These are phyloP conservation scores for Zaprionus taronus DNA, from an alignment of 1,140 invertebrate genomes.

Conservation along the genomic window DNA sequence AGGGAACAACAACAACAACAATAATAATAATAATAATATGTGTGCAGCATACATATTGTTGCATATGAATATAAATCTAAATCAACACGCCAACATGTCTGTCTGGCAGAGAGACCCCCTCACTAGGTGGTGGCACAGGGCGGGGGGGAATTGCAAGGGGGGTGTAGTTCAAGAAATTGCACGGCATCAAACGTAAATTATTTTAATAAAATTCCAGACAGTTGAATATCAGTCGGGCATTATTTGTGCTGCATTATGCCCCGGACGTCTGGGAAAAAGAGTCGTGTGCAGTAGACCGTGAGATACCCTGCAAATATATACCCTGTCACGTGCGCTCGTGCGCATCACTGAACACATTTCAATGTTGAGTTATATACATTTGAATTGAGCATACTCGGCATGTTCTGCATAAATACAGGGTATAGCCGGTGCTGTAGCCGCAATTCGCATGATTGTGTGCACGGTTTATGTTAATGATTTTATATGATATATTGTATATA, in stretches of 20 bases:
- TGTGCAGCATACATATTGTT: constrained; percentile 25
- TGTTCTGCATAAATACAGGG: background rate
- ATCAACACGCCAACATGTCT: constrained; percentile 40
- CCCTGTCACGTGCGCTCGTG: background rate
- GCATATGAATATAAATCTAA: constrained; percentile 56
- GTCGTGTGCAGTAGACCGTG: background rate
- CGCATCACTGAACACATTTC: background rate
- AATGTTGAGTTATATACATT: background rate
- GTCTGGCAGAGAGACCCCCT: background rate
- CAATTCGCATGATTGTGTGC: constrained; percentile 8
- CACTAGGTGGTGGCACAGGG: background rate
- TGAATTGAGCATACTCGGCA: background rate
- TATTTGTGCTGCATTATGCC: constrained; percentile 36
- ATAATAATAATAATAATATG: constrained; percentile 36
- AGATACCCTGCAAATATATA: background rate
- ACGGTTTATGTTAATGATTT: background rate
- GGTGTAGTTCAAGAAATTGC: constrained; percentile 13
- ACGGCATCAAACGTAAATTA: constrained; percentile 57
- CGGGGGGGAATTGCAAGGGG: background rate
- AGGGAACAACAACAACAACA: constrained; percentile 22
- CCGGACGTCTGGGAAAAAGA: constrained; percentile 24
- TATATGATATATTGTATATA: background rate
- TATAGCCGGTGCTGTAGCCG: background rate
- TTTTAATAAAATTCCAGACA: constrained; percentile 71
- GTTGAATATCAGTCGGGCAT: constrained; percentile 47